Evolutionary conservation across 2,797 vertebrate genomes (phyloP), one percentile per base, ranked within the genome.

Genomic region (Cyprinodon diabolis): DNA sequence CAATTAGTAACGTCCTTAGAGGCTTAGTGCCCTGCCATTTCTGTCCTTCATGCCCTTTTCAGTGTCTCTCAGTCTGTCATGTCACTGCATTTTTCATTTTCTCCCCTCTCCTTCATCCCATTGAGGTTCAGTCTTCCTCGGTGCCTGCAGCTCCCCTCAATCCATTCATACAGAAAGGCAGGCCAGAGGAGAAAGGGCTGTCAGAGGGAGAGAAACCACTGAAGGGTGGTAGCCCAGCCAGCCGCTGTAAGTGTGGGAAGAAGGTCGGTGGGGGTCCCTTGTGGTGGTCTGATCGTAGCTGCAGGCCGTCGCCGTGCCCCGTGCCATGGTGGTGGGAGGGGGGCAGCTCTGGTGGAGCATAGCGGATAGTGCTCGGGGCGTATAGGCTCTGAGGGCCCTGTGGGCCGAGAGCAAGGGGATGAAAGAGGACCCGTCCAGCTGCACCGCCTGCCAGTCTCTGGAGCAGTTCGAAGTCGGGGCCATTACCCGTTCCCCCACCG

Each of bases 281-380:
- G 84, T 94, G 88, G 77, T 95, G 91, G 86, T 95, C 94, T 6
- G 93, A 91, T 76, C 93, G 93, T 84, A 95, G 89, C 66, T 94
- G 93, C 86, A 95, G 90, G 25, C 93, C 90, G 47, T 95, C 95
- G 4, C 88, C 54, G 49, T 93, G 89, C 76, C 45, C 91, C 13
- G 72, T 72, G 55, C 89, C 40, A 83, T 92, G 90, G 86, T 90
- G 83, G 86, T 95, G 93, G 66, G 94, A 79, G 51, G 95, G 90
- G 40, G 96, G 94, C 81, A 97, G 90, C 86, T 97, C 97, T 0
- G 96, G 93, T 0, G 97, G 97, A 55, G 96, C 96, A 0, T 97
- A 97, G 77, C 97, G 96, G 87, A 97, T 97, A 69, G 96, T 94
- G 87, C 97, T 96, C 0, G 96, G 95, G 4, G 96, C 84, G n/a